Evolutionary conservation across 2,113 vertebrate species (phyloP).

Genomic region (Geococcyx californianus): DNA sequence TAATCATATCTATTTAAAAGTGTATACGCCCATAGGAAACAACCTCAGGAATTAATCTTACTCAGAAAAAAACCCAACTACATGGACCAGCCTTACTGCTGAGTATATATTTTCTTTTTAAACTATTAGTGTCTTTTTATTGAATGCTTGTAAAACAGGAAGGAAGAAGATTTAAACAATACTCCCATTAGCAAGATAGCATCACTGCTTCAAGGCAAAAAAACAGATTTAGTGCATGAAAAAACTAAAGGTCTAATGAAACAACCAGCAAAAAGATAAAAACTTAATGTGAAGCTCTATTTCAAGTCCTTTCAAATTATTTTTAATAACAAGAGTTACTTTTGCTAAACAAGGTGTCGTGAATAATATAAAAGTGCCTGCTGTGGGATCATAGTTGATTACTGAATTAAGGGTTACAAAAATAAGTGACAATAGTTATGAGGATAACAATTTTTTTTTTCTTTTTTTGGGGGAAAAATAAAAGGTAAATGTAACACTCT

Average conservation of each 20-base stretch:
- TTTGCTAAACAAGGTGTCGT: not conserved
- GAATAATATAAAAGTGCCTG: not conserved
- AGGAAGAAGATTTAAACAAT: not conserved
- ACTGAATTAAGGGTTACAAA: not conserved
- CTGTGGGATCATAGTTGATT: not conserved
- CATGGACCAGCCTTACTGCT: not conserved
- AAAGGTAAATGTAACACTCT: not conserved
- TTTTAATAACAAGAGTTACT: not conserved
- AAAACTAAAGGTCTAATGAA: not conserved
- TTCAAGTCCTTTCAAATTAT: not conserved
- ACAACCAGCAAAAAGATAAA: not conserved
- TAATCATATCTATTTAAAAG: not conserved
- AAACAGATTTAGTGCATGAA: not conserved
- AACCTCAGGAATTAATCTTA: not conserved
- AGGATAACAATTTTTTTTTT: not conserved
- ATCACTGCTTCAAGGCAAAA: not conserved
- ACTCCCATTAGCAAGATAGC: not conserved
- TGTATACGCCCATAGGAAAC: not conserved
- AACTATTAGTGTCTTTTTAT: not conserved
- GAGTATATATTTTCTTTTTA: not conserved
- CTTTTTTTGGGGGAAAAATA: too few relatives aligned
- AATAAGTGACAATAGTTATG: not conserved
- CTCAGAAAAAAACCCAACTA: not conserved
- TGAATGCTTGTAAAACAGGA: rapidly evolving
- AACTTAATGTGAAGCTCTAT: not conserved